Evolutionary conservation across 53 echinoderm and acorn worm species (phyloP).

Genomic region (Echinarachnius parma): DNA sequence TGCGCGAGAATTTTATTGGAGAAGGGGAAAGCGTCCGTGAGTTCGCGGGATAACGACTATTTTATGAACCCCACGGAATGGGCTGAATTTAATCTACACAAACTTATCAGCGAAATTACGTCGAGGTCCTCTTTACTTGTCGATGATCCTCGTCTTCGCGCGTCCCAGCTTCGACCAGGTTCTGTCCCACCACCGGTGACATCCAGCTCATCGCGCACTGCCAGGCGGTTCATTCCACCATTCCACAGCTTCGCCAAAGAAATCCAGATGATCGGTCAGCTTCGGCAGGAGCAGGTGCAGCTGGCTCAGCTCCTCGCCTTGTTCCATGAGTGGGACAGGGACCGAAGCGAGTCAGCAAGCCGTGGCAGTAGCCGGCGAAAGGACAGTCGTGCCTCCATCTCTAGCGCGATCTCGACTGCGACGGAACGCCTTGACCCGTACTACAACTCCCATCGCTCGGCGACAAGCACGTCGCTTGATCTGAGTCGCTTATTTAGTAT

Average conservation of each 20-base stretch:
- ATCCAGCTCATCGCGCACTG: constrained; percentile 23
- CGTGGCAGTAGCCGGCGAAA: constrained; percentile 22
- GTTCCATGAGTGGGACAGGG: constrained; percentile 61
- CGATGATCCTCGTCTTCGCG: constrained; percentile 17
- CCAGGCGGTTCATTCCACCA: constrained; percentile 57
- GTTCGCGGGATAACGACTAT: constrained; percentile 77
- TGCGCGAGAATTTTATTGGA: constrained; percentile 78
- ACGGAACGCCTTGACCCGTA: constrained; percentile 30
- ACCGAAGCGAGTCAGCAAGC: constrained; percentile 21
- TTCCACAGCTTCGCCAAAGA: constrained; percentile 56
- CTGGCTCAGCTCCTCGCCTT: constrained; percentile 62
- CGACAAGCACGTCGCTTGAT: constrained; percentile 18
- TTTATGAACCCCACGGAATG: constrained; percentile 94
- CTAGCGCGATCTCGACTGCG: constrained; percentile 25
- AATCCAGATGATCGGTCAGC: constrained; percentile 44
- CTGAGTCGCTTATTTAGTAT: constrained; percentile 17
- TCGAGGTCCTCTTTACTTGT: constrained; percentile 26
- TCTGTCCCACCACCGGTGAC: constrained; percentile 23
- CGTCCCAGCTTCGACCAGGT: constrained; percentile 17
- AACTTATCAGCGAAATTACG: constrained; percentile 57
- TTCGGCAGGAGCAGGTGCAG: constrained; percentile 54
- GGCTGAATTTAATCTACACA: constrained; percentile 72
- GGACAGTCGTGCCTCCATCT: constrained; percentile 40
- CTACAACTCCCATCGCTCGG: not conserved
- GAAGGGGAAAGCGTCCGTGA: constrained; percentile 74